These are phyloP conservation scores for Periplaneta americana DNA, from an alignment of 1,140 invertebrate species.

Conservation along the genomic window DNA sequence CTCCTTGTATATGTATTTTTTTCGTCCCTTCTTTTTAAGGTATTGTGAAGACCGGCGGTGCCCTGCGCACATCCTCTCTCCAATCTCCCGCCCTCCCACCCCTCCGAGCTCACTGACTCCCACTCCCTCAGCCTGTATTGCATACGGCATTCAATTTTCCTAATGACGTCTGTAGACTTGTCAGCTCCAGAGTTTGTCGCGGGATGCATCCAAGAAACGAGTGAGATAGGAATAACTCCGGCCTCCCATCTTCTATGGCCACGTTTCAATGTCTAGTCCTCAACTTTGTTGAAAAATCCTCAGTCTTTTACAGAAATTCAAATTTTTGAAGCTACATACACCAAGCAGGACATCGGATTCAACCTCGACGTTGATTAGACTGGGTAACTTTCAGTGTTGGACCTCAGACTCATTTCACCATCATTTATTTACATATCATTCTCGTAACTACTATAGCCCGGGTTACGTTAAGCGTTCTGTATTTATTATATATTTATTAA, in stretches of 20 bases:
- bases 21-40: background rate
- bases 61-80: background rate
- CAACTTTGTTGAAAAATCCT: background rate
- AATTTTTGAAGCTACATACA: no score
- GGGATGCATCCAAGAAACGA: background rate
- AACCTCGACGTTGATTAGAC: no score
- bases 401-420: no score
- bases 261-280: background rate
- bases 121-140: background rate
- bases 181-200: slow-evolving; percentile 3
- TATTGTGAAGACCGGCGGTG: background rate
- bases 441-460: no score
- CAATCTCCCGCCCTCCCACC: background rate
- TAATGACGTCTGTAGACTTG: slow-evolving; percentile 13
- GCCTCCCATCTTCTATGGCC: background rate
- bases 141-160: slow-evolving; percentile 12
- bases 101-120: background rate
- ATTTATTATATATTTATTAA: no score
- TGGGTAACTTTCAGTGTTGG: no score
- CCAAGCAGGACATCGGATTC: no score
- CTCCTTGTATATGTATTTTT: background rate
- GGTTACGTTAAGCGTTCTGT: no score
- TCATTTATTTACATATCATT: no score
- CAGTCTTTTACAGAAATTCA: background rate
- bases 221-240: background rate